phyloP scores from a whole-genome alignment of 2,113 vertebrate genomes.

The Pogonocichla stellata region DNA sequence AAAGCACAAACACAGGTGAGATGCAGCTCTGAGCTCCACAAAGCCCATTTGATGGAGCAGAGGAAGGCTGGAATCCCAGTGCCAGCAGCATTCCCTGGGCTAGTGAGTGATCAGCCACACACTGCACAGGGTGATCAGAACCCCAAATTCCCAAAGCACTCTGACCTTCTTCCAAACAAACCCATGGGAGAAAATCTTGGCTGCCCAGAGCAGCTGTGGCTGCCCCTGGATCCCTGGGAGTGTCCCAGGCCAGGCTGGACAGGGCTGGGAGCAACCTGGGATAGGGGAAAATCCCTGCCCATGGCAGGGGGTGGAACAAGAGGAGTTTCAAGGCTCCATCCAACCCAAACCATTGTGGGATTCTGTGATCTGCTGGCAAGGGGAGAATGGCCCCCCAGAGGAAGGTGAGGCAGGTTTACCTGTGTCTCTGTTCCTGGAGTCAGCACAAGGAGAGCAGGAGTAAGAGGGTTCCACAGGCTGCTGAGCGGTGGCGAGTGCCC shows the following conservation, averaged over 20 bases:
- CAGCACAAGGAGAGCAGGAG: background rate
- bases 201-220: background rate
- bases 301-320: fast-evolving
- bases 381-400: background rate
- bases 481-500: conserved; percentile 63
- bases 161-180: background rate
- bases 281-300: background rate
- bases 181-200: fast-evolving
- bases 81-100: background rate
- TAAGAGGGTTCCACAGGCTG: conserved; percentile 32
- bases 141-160: background rate
- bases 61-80: background rate
- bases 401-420: background rate
- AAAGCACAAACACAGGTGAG: background rate
- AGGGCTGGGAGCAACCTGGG: background rate
- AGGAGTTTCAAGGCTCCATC: background rate
- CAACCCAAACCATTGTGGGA: background rate
- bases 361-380: background rate
- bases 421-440: conserved; percentile 32
- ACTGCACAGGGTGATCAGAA: background rate
- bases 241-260: background rate
- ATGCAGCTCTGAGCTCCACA: background rate
- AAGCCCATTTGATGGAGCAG: background rate
- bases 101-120: background rate
- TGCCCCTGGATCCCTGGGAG: background rate